Percentiles rank a stretch among this genome's conserved stretches.
phyloP scores from a whole-genome alignment of 1,140 invertebrate species.

The Tachypleus tridentatus region DNA sequence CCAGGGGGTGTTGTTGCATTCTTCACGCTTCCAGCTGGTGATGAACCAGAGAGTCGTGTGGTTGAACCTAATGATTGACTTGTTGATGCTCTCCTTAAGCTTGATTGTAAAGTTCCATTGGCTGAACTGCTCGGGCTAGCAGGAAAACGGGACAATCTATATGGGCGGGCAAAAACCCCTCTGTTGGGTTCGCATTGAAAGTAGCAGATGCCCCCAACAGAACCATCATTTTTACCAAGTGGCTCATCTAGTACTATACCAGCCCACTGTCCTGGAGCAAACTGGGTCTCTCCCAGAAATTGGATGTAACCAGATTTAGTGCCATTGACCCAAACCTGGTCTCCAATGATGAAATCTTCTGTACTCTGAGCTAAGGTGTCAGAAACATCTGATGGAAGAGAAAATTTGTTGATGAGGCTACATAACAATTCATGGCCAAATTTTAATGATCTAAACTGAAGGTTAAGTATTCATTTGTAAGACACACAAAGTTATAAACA shows the following conservation, averaged over 20 bases:
- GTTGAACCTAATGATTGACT: constrained; percentile 7
- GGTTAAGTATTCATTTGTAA: too few species aligned
- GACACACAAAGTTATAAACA: too few species aligned
- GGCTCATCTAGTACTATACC: constrained; percentile 89
- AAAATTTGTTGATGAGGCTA: too few species aligned
- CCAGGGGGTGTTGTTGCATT: background rate
- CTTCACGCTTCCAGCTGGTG: constrained; percentile 1
- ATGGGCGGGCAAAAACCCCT: constrained; percentile 67
- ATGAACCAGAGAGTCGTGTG: constrained; percentile 7
- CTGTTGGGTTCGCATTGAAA: constrained; percentile 88
- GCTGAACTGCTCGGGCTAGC: background rate
- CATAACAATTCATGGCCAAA: too few species aligned
- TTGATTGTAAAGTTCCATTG: background rate
- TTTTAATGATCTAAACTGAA: too few species aligned
- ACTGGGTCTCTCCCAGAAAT: constrained; percentile 90
- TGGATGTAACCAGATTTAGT: constrained; percentile 86
- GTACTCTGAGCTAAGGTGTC: constrained; percentile 38
- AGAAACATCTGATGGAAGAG: background rate
- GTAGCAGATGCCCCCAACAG: constrained; percentile 78
- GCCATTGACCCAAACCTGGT: constrained; percentile 89
- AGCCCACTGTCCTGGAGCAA: constrained; percentile 92
- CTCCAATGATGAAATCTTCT: constrained; percentile 92
- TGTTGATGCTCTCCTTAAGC: background rate
- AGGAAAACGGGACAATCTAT: constrained; percentile 22
- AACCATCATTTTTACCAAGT: constrained; percentile 95